phyloP scores from a whole-genome alignment of 35 echinoderm and acorn worm species.

The Heliocidaris tuberculata region DNA sequence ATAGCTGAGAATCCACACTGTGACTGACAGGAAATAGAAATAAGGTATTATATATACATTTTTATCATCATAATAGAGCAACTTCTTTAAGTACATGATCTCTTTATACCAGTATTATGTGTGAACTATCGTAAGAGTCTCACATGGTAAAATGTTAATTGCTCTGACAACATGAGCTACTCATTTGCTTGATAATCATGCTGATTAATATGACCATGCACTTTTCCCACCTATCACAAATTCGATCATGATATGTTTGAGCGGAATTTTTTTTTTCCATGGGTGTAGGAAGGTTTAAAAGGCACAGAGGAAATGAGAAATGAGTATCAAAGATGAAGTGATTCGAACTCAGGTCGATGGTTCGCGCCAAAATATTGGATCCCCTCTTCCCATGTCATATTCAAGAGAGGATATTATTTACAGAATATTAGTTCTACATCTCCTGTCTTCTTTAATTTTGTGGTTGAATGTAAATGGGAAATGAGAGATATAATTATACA shows the following conservation, averaged over 20 bases:
- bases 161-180: neutral
- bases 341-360: neutral
- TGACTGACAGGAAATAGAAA: no score
- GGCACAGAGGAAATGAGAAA: neutral
- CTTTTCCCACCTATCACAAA: neutral
- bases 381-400: neutral
- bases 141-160: neutral
- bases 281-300: neutral
- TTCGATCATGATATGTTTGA: neutral
- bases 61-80: no score
- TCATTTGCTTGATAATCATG: neutral
- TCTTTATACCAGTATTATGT: no score
- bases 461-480: no score
- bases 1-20: no score
- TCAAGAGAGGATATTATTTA: neutral
- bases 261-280: neutral
- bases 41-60: no score
- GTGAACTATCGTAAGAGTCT: neutral
- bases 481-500: no score
- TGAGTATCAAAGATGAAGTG: neutral
- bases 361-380: neutral
- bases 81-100: no score
- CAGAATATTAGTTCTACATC: neutral
- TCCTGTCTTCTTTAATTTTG: no score
- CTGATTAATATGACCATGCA: conserved; percentile 8